Conservation (phyloP, 2,888 invertebrate genomes). For the Mylabris sibirica region DNA sequence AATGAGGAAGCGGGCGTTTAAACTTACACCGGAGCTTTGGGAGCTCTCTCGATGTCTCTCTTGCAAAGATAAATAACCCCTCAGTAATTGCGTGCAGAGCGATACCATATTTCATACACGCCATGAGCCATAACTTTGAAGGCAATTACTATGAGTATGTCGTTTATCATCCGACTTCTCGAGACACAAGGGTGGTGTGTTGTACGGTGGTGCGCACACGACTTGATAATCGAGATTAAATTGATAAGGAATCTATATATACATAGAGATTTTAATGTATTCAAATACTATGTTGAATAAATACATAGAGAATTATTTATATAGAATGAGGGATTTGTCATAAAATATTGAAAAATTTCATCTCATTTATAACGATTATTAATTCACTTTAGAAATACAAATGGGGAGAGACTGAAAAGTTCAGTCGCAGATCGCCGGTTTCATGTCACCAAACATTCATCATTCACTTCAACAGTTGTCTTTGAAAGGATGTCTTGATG, state of each 20-base stretch:
- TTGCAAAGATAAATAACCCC: slow-evolving; percentile 64
- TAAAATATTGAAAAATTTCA: slow-evolving; percentile 19
- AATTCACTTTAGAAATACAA: slow-evolving; percentile 19
- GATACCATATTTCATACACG: slow-evolving; percentile 68
- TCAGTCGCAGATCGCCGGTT: neutral
- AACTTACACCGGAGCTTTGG: slow-evolving; percentile 46
- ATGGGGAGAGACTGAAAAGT: neutral
- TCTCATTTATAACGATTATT: slow-evolving; percentile 22
- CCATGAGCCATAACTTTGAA: slow-evolving; percentile 68
- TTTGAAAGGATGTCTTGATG: neutral
- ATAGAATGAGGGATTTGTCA: neutral
- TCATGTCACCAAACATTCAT: neutral
- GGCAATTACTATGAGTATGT: slow-evolving; percentile 69
- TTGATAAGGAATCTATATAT: slow-evolving; percentile 56
- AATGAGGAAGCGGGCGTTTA: slow-evolving; percentile 55
- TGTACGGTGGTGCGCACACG: slow-evolving; percentile 43
- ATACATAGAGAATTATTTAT: neutral
- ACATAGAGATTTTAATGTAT: slow-evolving; percentile 34
- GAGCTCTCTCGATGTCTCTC: slow-evolving; percentile 48
- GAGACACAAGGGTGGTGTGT: slow-evolving; percentile 50
- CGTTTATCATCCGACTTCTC: slow-evolving; percentile 64
- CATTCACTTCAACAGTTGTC: neutral
- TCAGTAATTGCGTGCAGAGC: slow-evolving; percentile 67
- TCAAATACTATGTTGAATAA: slow-evolving; percentile 11
- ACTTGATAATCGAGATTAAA: slow-evolving; percentile 59